These are phyloP conservation scores for Montipora cactus DNA, from an alignment of 64 coral and sea anemone genomes.

Conservation along the genomic window DNA sequence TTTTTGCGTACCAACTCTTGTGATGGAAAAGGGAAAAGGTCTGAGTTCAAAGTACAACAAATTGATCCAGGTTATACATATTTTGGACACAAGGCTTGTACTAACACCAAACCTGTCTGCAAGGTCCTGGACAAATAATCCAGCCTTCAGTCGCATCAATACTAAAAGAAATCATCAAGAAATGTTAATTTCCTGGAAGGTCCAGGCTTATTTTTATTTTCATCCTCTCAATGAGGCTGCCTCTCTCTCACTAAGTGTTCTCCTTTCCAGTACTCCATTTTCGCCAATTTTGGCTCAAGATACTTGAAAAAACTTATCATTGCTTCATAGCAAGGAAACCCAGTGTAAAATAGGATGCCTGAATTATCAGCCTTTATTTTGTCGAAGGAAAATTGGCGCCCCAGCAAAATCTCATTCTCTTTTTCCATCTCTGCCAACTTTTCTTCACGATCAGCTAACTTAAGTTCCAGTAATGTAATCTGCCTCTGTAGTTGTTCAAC, in stretches of 20 bases:
- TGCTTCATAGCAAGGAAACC: constrained; percentile 21
- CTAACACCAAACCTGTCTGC: constrained; percentile 48
- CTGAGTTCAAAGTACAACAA: neutral
- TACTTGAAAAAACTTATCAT: constrained; percentile 36
- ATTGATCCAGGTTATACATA: neutral
- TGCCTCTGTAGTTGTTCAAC: neutral
- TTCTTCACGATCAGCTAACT: neutral
- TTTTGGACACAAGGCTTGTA: neutral
- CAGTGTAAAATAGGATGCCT: neutral
- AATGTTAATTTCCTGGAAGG: constrained; percentile 17
- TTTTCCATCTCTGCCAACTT: neutral
- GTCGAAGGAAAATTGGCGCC: constrained; percentile 41
- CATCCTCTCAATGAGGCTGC: constrained; percentile 9
- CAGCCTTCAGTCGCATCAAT: constrained; percentile 54
- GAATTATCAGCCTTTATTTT: constrained; percentile 60
- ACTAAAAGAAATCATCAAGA: constrained; percentile 47
- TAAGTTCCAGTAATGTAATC: neutral
- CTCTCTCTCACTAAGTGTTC: neutral
- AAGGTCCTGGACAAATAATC: constrained; percentile 51
- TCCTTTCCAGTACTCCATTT: constrained; percentile 68
- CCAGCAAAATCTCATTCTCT: neutral
- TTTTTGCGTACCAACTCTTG: neutral
- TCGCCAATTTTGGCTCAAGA: constrained; percentile 58
- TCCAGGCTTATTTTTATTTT: constrained; percentile 36
- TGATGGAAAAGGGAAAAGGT: constrained; percentile 58